Conservation (phyloP, 2,797 vertebrate species). For the Lepilemur septentrionalis region DNA sequence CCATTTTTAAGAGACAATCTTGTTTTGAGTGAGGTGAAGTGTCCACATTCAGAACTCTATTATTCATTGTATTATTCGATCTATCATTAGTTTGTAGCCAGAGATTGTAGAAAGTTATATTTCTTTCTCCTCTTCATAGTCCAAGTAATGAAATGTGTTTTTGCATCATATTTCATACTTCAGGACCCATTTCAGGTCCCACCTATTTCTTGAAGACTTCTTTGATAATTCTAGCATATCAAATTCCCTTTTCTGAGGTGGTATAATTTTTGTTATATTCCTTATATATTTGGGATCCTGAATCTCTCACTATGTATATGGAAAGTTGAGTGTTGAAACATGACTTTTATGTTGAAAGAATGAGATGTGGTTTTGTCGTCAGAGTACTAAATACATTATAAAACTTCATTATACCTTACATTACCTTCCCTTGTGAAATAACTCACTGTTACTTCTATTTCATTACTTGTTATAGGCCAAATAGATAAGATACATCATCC, state of each 20-base stretch:
- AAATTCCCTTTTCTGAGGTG: background rate
- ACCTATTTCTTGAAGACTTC: slow-evolving; percentile 13
- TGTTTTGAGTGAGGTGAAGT: background rate
- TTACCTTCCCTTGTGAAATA: background rate
- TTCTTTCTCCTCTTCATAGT: background rate
- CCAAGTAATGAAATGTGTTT: background rate
- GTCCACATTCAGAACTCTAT: background rate
- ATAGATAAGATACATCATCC: background rate
- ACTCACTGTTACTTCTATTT: background rate
- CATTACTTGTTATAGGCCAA: background rate
- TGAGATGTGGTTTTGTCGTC: background rate
- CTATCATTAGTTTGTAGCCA: background rate
- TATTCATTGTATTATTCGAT: background rate
- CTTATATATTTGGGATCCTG: background rate
- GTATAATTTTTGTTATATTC: background rate
- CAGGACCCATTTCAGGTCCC: background rate
- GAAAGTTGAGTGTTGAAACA: background rate
- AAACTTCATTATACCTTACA: background rate
- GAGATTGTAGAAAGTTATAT: background rate
- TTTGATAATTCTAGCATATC: background rate
- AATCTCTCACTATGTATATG: background rate
- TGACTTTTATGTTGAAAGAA: slow-evolving; percentile 2
- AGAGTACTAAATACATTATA: background rate
- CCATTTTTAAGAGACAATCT: background rate
- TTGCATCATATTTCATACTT: background rate